Evolutionary conservation across 1,140 invertebrate genomes (phyloP).

Genomic region (Drosophila carrolli): DNA sequence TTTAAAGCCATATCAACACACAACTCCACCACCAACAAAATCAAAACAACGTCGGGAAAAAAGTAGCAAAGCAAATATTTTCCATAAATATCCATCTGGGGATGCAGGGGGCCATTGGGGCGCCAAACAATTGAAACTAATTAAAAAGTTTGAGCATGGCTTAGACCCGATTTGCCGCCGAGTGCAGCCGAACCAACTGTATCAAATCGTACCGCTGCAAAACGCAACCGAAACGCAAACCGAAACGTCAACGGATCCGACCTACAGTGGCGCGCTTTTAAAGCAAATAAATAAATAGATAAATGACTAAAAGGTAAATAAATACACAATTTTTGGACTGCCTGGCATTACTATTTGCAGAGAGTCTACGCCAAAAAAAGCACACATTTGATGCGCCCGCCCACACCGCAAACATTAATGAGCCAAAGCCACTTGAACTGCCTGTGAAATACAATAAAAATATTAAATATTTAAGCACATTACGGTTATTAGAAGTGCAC

Average conservation of each 20-base stretch:
- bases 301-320: constrained; percentile 83
- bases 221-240: constrained; percentile 1
- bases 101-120: constrained; percentile 1
- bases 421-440: constrained; percentile 60
- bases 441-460: constrained; percentile 75
- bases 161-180: constrained; percentile 47
- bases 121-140: constrained; percentile 70
- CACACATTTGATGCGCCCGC: constrained; percentile 46
- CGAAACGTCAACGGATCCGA: constrained; percentile 34
- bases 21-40: constrained; percentile 29
- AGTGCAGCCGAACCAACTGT: constrained; percentile 42
- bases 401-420: constrained; percentile 55
- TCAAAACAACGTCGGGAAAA: constrained; percentile 48
- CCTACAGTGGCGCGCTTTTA: constrained; percentile 75
- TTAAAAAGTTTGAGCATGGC: constrained; percentile 69
- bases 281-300: constrained; percentile 82
- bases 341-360: constrained; percentile 61
- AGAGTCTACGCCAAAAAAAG: constrained; percentile 57
- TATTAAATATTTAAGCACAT: constrained; percentile 81
- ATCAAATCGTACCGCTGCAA: constrained; percentile 27
- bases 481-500: constrained; percentile 74
- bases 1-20: constrained; percentile 70
- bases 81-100: constrained; percentile 54
- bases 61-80: constrained; percentile 63
- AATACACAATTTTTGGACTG: constrained; percentile 77